Evolutionary conservation across 2,113 vertebrate genomes (phyloP).

Genomic region (Serinus canaria): DNA sequence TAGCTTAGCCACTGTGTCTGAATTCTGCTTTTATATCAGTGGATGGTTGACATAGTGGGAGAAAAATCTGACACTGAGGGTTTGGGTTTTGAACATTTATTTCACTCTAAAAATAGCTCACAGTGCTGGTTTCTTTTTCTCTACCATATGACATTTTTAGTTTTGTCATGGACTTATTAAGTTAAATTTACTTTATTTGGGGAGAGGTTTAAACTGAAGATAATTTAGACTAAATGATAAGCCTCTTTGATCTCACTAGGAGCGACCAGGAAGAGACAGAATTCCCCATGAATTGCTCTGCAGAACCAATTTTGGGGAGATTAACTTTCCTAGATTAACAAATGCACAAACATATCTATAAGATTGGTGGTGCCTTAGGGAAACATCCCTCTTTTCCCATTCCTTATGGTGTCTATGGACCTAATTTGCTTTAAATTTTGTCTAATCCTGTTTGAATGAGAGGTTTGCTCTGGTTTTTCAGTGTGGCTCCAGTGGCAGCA

Average conservation of each 20-base stretch:
- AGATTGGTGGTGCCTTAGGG: not conserved
- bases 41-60: not conserved
- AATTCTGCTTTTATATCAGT: not conserved
- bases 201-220: not conserved
- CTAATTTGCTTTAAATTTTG: not conserved
- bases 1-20: not conserved
- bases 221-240: not conserved
- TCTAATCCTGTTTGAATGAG: not conserved
- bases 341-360: not conserved
- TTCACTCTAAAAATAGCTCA: not conserved
- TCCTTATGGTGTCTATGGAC: not conserved
- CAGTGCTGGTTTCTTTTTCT: not conserved
- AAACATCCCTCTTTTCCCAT: not conserved
- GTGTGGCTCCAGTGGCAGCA: not conserved
- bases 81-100: not conserved
- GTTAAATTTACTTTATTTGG: not conserved
- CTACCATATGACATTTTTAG: not conserved
- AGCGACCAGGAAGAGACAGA: not conserved
- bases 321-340: not conserved
- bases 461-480: not conserved
- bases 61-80: not conserved
- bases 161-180: not conserved
- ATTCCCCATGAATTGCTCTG: not conserved
- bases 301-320: not conserved
- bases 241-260: not conserved